Percentiles rank a stretch among this genome's conserved stretches.
phyloP scores from a whole-genome alignment of 2,888 invertebrate genomes.

The Pyrgus malvae region DNA sequence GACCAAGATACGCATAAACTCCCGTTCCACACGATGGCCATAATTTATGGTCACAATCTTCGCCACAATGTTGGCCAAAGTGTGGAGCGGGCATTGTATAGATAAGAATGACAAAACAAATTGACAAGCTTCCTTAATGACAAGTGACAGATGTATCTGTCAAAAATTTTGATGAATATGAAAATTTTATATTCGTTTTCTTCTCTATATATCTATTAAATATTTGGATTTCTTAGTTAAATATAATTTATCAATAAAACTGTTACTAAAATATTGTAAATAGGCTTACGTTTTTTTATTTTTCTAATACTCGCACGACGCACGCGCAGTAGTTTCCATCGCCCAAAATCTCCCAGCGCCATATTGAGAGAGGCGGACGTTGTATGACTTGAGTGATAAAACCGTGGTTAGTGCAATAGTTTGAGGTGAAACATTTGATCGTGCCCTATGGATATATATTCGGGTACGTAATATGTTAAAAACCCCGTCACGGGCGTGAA shows the following conservation, averaged over 20 bases:
- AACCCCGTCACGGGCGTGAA: slow-evolving; percentile 55
- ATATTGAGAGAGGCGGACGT: slow-evolving; percentile 89
- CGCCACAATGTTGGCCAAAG: no score
- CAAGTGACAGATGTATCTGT: slow-evolving; percentile 43
- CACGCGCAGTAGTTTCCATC: slow-evolving; percentile 79
- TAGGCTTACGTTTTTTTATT: slow-evolving; percentile 49
- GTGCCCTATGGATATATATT: slow-evolving; percentile 83
- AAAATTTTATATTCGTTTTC: slow-evolving; percentile 59
- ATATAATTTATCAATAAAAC: not conserved
- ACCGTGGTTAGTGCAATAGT: slow-evolving; percentile 81
- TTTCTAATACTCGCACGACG: slow-evolving; percentile 73
- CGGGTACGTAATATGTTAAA: slow-evolving; percentile 76
- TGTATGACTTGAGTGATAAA: slow-evolving; percentile 82
- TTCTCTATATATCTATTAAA: slow-evolving; percentile 43
- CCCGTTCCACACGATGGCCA: no score
- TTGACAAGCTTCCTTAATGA: no score
- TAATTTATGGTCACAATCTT: no score
- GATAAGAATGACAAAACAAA: no score
- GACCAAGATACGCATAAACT: no score
- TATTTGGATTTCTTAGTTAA: slow-evolving; percentile 7
- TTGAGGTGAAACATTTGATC: slow-evolving; percentile 80
- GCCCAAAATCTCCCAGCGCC: slow-evolving; percentile 85
- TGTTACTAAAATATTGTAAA: slow-evolving; percentile 10
- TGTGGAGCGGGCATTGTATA: no score
- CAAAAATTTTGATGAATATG: slow-evolving; percentile 61